Conservation (phyloP, 1,140 invertebrate genomes). For the Patella vulgata region DNA sequence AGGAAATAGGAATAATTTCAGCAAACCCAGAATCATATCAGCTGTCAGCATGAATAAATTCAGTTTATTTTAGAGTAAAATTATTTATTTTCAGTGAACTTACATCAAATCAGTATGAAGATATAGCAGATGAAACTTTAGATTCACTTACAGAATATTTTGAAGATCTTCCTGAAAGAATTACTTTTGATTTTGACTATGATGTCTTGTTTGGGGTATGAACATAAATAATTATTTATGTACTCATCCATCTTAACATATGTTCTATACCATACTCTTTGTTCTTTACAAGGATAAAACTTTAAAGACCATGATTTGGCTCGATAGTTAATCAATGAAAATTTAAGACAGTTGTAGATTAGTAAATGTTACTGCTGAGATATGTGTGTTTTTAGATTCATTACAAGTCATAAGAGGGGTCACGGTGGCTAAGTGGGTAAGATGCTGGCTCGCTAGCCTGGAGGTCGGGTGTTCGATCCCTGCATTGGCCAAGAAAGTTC, state of each 20-base stretch:
- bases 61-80: too few relatives aligned
- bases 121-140: conserved; percentile 57
- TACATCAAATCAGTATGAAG: conserved; percentile 45
- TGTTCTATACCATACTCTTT: background rate
- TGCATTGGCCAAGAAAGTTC: too few relatives aligned
- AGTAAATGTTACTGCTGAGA: background rate
- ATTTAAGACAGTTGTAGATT: background rate
- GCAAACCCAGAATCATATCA: too few relatives aligned
- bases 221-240: conserved; percentile 1
- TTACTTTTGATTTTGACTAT: conserved; percentile 47
- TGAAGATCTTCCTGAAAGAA: conserved; percentile 55
- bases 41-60: too few relatives aligned
- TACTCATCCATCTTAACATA: too few relatives aligned
- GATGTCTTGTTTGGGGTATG: conserved; percentile 56
- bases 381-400: background rate
- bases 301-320: background rate
- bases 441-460: too few relatives aligned
- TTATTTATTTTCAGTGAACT: too few relatives aligned
- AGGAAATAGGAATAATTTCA: too few relatives aligned
- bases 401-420: background rate
- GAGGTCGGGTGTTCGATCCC: too few relatives aligned
- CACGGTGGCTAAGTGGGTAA: too few relatives aligned
- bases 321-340: background rate
- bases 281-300: background rate
- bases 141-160: conserved; percentile 60